Percentiles rank a stretch among this genome's conserved stretches.
These are phyloP conservation scores for Campylorhamphus procurvoides DNA, from an alignment of 2,113 vertebrate species.

Conservation along the genomic window DNA sequence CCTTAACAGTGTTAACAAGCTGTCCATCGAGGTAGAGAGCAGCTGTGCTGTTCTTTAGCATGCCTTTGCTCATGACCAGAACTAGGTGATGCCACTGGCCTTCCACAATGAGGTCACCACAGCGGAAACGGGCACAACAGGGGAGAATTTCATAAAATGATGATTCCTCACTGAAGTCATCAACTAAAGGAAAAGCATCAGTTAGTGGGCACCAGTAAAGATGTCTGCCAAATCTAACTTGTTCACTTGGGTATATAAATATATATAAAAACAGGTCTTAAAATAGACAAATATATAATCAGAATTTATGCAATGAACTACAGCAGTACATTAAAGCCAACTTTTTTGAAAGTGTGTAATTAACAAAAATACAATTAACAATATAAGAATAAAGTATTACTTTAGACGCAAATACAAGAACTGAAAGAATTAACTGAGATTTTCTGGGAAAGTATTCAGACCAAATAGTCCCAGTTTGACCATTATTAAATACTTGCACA, in stretches of 20 bases:
- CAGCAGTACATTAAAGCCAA: not conserved
- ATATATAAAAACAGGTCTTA: not conserved
- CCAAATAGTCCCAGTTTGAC: not conserved
- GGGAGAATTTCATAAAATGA: constrained; percentile 98
- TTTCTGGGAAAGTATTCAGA: not conserved
- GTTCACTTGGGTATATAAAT: too few relatives aligned
- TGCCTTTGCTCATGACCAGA: constrained; percentile 98
- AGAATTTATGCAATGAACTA: not conserved
- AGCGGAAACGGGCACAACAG: constrained; percentile 95
- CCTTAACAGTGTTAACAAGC: constrained; percentile 94
- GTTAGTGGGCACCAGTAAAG: not conserved
- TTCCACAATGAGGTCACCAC: constrained; percentile 91
- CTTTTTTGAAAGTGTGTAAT: not conserved
- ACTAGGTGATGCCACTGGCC: constrained; percentile 98
- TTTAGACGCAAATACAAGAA: not conserved
- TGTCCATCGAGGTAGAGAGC: constrained; percentile 94
- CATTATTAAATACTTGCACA: not conserved
- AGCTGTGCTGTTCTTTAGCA: constrained; percentile 98
- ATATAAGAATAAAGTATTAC: not conserved
- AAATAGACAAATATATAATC: not conserved
- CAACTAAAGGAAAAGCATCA: constrained; percentile 75
- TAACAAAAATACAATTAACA: not conserved
- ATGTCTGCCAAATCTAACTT: too few relatives aligned
- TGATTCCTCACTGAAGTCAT: constrained; percentile 94
- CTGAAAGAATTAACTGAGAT: not conserved